phyloP scores from a whole-genome alignment of 2,113 vertebrate species.

The Coturnix japonica region DNA sequence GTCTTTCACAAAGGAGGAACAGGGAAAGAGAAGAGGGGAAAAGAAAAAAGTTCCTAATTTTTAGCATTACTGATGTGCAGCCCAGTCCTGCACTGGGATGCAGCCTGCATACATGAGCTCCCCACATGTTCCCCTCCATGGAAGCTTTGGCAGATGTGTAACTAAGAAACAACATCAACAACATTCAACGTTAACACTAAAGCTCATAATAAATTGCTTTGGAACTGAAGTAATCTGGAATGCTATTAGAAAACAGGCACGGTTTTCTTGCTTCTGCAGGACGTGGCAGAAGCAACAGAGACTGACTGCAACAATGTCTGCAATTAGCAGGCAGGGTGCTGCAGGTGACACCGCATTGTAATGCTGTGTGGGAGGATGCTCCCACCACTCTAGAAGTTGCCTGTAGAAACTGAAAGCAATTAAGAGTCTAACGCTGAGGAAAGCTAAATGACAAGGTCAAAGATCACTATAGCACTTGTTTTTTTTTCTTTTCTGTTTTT shows the following conservation, averaged over 20 bases:
- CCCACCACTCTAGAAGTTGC: not conserved
- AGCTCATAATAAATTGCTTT: not conserved
- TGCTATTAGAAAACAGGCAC: not conserved
- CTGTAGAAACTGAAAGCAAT: not conserved
- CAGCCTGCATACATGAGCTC: not conserved
- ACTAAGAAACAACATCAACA: not conserved
- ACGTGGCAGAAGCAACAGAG: not conserved
- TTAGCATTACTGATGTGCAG: not conserved
- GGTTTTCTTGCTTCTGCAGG: not conserved
- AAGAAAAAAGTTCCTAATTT: not conserved
- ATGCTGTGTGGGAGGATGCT: not conserved
- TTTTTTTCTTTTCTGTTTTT: not conserved
- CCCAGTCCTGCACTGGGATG: not conserved
- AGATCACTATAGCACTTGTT: not conserved
- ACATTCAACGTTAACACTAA: not conserved
- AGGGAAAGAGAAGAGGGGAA: not conserved
- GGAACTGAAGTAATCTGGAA: not conserved
- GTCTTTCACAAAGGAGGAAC: not conserved
- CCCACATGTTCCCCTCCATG: accelerated
- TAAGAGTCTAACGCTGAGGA: not conserved
- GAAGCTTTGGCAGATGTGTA: not conserved
- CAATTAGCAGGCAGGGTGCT: not conserved
- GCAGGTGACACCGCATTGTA: not conserved
- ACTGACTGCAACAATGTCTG: not conserved
- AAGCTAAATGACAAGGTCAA: not conserved